Evolutionary conservation across 2,113 vertebrate species (phyloP).

Genomic region (Osmerus eperlanus): DNA sequence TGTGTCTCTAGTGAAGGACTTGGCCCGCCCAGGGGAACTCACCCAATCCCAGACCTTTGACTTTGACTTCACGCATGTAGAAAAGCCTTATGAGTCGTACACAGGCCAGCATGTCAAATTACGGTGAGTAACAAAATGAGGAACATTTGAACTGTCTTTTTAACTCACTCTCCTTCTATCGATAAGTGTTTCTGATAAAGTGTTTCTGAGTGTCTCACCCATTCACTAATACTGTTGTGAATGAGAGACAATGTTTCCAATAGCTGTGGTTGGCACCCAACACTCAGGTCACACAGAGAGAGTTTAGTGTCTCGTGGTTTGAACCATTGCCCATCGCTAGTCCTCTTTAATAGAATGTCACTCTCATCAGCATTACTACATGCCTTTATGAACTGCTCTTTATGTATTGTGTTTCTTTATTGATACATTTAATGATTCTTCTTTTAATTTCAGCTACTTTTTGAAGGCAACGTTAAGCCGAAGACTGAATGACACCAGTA

Average conservation of each 20-base stretch:
- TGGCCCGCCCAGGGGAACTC: slow-evolving; percentile 92
- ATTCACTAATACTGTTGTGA: no score
- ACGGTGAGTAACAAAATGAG: slow-evolving; percentile 69
- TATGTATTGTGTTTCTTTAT: neutral
- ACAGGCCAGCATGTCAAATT: slow-evolving; percentile 97
- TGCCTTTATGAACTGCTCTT: neutral
- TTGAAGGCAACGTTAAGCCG: slow-evolving; percentile 92
- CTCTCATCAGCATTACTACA: neutral
- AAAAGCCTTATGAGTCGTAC: slow-evolving; percentile 97
- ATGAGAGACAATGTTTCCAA: no score
- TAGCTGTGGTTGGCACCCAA: no score
- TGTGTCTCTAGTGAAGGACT: slow-evolving; percentile 95
- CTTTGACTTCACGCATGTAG: slow-evolving; percentile 98
- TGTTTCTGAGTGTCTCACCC: no score
- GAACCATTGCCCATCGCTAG: neutral
- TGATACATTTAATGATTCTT: no score
- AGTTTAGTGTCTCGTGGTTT: neutral
- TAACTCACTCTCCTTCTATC: no score
- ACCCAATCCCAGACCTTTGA: slow-evolving; percentile 93
- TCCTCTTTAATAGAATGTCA: neutral
- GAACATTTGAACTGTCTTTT: slow-evolving; percentile 26
- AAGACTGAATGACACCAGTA: slow-evolving; percentile 89
- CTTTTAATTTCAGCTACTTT: slow-evolving; percentile 76
- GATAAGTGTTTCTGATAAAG: no score
- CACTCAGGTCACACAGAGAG: neutral